Evolutionary conservation across 1,140 invertebrate genomes (phyloP).

Genomic region (Drosophila mojavensis): DNA sequence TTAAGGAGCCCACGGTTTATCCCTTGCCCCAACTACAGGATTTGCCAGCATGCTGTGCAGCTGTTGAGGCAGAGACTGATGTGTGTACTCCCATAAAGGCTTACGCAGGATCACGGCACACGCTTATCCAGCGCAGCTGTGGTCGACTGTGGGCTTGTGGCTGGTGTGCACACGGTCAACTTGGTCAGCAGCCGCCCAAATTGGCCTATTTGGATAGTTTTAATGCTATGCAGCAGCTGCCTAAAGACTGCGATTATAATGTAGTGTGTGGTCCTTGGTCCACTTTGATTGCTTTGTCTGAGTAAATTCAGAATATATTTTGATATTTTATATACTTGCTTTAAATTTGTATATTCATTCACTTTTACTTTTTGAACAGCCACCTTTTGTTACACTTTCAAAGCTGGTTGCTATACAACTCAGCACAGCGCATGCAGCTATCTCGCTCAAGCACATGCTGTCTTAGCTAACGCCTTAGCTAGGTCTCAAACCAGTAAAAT

Average conservation of each 20-base stretch:
- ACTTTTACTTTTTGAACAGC: not conserved
- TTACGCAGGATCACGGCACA: constrained; percentile 88
- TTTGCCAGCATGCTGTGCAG: constrained; percentile 65
- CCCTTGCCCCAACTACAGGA: constrained; percentile 72
- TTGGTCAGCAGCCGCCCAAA: constrained; percentile 84
- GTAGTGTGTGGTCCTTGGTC: constrained; percentile 76
- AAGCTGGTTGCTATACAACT: constrained; percentile 24
- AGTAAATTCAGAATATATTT: constrained; percentile 8
- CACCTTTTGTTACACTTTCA: too few species aligned
- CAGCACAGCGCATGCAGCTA: not conserved
- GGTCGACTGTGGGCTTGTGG: constrained; percentile 88
- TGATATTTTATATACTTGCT: not conserved
- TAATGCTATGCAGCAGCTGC: constrained; percentile 26
- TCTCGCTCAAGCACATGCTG: constrained; percentile 4
- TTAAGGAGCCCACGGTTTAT: constrained; percentile 74
- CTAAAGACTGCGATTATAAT: constrained; percentile 2
- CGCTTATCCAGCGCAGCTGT: constrained; percentile 87
- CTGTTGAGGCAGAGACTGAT: not conserved
- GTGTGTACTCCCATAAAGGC: constrained; percentile 85
- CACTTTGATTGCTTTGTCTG: constrained; percentile 40
- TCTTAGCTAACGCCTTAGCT: constrained; percentile 10
- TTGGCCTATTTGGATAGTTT: constrained; percentile 58
- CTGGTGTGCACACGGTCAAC: constrained; percentile 90
- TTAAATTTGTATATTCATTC: too few species aligned
- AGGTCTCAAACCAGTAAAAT: constrained; percentile 1